Evolutionary conservation across 2,113 vertebrate genomes (phyloP).

Genomic region (Panthera uncia): DNA sequence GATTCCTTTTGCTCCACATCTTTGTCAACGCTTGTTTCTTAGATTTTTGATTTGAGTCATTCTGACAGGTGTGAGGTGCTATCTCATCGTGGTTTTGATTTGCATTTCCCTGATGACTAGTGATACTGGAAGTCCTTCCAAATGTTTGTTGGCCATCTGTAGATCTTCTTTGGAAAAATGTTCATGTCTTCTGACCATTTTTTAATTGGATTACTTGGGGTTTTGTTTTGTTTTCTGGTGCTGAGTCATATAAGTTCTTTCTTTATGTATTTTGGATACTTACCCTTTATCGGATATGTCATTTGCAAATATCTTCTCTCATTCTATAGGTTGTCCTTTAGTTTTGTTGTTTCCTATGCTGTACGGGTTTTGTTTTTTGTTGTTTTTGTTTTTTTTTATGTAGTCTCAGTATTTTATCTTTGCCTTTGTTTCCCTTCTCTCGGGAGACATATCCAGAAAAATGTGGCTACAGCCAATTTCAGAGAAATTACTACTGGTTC

Average conservation of each 20-base stretch:
- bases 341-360: not conserved
- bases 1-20: not conserved
- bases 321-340: not conserved
- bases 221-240: not conserved
- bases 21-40: not conserved
- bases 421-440: not conserved
- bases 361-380: not conserved
- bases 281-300: not conserved
- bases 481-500: not conserved
- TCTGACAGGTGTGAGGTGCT: not conserved
- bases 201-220: not conserved
- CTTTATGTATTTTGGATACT: not conserved
- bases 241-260: not conserved
- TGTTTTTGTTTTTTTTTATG: not conserved
- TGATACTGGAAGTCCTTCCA: not conserved
- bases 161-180: not conserved
- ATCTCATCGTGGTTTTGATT: not conserved
- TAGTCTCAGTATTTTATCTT: not conserved
- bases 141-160: not conserved
- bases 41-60: not conserved
- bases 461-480: not conserved
- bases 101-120: not conserved
- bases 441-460: not conserved
- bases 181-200: not conserved
- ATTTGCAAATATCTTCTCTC: not conserved